phyloP scores from a whole-genome alignment of 2,797 vertebrate genomes.

The Linurgus olivaceus region DNA sequence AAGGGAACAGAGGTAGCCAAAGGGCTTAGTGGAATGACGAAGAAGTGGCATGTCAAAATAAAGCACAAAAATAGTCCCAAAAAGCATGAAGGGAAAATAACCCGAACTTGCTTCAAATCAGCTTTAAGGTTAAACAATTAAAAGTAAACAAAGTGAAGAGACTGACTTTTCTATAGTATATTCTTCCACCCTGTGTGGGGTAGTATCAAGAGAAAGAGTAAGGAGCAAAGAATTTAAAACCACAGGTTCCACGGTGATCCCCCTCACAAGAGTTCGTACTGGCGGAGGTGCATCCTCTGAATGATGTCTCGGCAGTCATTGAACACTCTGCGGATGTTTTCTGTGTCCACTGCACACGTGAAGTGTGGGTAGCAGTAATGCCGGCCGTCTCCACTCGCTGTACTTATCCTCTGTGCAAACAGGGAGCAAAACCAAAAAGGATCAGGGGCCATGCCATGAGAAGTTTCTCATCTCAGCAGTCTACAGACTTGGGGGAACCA shows the following conservation, averaged over 20 bases:
- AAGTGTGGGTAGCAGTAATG: conserved; percentile 98
- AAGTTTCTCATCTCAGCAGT: rapidly evolving
- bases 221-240: conserved; percentile 79
- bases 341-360: conserved; percentile 94
- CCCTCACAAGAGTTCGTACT: conserved; percentile 96
- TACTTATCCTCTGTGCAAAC: conserved; percentile 89
- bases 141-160: conserved; percentile 71
- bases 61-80: conserved; percentile 64
- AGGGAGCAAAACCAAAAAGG: background rate
- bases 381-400: conserved; percentile 87
- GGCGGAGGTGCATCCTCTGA: conserved; percentile 94
- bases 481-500: rapidly evolving
- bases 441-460: background rate
- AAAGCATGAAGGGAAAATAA: conserved; percentile 44
- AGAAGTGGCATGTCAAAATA: conserved; percentile 67
- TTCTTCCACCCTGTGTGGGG: conserved; percentile 80
- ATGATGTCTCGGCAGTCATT: conserved; percentile 98
- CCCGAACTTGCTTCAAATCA: conserved; percentile 57
- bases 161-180: conserved; percentile 84
- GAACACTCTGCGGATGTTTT: conserved; percentile 96
- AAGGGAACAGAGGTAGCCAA: conserved; percentile 88
- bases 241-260: conserved; percentile 73
- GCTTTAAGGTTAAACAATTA: conserved; percentile 70
- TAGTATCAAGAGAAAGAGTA: conserved; percentile 58
- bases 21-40: conserved; percentile 82